These are phyloP conservation scores for Holcopasites calliopsidis DNA, from an alignment of 1,140 invertebrate species.

Conservation along the genomic window DNA sequence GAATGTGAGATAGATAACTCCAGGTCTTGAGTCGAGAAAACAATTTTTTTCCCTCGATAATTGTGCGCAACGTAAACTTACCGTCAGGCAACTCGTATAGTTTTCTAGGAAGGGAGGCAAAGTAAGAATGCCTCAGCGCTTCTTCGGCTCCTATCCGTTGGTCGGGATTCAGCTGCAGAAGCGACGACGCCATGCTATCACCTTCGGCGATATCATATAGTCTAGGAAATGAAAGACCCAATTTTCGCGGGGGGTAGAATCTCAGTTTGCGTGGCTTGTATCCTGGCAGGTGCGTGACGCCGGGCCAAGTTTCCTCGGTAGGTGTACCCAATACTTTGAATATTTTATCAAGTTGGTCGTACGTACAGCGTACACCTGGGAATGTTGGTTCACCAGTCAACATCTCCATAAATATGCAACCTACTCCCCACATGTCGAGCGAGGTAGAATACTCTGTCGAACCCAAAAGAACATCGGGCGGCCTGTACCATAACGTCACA, in stretches of 20 bases:
- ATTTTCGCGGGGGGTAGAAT: slow-evolving; percentile 87
- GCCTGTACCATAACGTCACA: slow-evolving; percentile 95
- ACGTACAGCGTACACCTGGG: slow-evolving; percentile 96
- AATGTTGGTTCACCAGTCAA: slow-evolving; percentile 97
- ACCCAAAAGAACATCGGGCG: slow-evolving; percentile 97
- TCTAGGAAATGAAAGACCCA: slow-evolving; percentile 93
- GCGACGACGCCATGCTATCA: slow-evolving; percentile 90
- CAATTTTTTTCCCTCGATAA: neutral
- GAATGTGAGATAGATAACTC: too few species aligned
- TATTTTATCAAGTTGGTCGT: slow-evolving; percentile 98
- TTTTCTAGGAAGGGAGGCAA: slow-evolving; percentile 92
- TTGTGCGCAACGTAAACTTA: slow-evolving; percentile 76
- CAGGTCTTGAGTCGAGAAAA: too few species aligned
- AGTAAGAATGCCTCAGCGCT: slow-evolving; percentile 95
- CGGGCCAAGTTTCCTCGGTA: slow-evolving; percentile 93
- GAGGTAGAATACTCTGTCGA: slow-evolving; percentile 97
- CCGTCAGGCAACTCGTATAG: slow-evolving; percentile 94
- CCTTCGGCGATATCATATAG: slow-evolving; percentile 92
- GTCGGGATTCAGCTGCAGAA: slow-evolving; percentile 93
- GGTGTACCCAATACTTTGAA: slow-evolving; percentile 97
- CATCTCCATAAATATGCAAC: slow-evolving; percentile 99
- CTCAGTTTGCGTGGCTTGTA: slow-evolving; percentile 91
- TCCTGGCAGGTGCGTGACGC: slow-evolving; percentile 91
- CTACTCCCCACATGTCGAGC: slow-evolving; percentile 98
- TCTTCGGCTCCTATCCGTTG: slow-evolving; percentile 92